Evolutionary conservation across 2,113 vertebrate species (phyloP).

Genomic region (Grallaria varia): DNA sequence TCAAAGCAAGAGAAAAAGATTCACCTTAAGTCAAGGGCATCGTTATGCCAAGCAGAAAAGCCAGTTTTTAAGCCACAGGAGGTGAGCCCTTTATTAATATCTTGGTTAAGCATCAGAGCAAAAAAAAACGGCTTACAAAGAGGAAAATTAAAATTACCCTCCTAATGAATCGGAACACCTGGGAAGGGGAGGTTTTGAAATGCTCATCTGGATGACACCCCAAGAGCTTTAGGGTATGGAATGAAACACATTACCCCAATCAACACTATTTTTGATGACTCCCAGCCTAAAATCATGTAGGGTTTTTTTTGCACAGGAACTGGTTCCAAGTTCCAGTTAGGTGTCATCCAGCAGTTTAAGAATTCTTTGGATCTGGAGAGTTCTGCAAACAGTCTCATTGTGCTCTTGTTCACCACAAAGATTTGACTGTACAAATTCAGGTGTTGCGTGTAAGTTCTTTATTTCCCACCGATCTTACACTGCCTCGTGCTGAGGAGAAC

Average conservation of each 20-base stretch:
- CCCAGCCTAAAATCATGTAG: background rate
- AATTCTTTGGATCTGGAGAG: background rate
- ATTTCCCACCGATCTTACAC: background rate
- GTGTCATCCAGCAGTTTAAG: background rate
- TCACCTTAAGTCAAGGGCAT: background rate
- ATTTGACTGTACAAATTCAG: background rate
- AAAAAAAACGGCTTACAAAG: background rate
- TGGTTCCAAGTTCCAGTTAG: background rate
- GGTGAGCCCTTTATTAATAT: background rate
- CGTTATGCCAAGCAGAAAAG: background rate
- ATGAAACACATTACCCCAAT: background rate
- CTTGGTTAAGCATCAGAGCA: background rate
- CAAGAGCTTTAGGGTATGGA: background rate
- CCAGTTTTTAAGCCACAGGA: background rate
- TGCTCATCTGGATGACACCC: background rate
- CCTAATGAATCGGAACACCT: background rate
- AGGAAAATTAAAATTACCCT: background rate
- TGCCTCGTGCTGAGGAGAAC: background rate
- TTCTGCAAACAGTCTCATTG: background rate
- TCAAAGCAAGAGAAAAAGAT: background rate
- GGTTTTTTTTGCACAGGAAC: background rate
- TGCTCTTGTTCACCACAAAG: background rate
- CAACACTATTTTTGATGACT: background rate
- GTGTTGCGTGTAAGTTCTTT: background rate
- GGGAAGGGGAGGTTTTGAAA: background rate